A percentile compares a stretch with the other conserved stretches of the same genome.
These are phyloP conservation scores for Cydia fagiglandana DNA, from an alignment of 1,140 invertebrate genomes.

Conservation along the genomic window DNA sequence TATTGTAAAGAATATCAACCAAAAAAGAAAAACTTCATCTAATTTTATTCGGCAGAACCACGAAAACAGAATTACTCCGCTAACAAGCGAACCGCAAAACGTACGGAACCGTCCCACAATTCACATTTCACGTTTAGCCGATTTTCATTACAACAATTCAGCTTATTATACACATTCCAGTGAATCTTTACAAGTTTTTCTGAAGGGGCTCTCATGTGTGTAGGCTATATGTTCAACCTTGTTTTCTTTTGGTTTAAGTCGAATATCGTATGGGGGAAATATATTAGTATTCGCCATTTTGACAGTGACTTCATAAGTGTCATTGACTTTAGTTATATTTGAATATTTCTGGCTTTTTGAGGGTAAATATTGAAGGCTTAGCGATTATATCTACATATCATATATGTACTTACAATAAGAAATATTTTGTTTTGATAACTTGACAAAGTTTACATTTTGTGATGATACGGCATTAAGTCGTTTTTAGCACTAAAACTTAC, in stretches of 20 bases:
- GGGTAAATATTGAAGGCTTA: background rate
- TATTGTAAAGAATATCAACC: no score
- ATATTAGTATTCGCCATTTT: background rate
- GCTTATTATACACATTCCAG: conserved; percentile 30
- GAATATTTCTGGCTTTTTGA: background rate
- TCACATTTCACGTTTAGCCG: conserved; percentile 19
- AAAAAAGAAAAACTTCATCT: no score
- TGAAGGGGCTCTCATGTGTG: conserved; percentile 1
- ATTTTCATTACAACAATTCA: conserved; percentile 27
- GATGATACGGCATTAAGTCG: no score
- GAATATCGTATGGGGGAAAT: background rate
- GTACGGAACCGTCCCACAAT: conserved; percentile 1
- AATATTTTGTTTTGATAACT: no score
- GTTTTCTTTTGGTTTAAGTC: background rate
- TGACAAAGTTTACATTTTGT: no score
- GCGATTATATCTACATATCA: background rate
- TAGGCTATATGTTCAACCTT: background rate
- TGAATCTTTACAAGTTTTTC: conserved; percentile 32
- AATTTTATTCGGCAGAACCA: background rate
- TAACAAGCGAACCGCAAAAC: background rate
- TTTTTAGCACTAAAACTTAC: no score
- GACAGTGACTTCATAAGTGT: conserved; percentile 7
- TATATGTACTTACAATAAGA: no score
- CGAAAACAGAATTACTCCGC: background rate
- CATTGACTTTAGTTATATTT: conserved; percentile 23